Evolutionary conservation across 53 echinoderm and acorn worm species (phyloP), one percentile per base, ranked within the genome.

Genomic region (Antedon mediterranea): DNA sequence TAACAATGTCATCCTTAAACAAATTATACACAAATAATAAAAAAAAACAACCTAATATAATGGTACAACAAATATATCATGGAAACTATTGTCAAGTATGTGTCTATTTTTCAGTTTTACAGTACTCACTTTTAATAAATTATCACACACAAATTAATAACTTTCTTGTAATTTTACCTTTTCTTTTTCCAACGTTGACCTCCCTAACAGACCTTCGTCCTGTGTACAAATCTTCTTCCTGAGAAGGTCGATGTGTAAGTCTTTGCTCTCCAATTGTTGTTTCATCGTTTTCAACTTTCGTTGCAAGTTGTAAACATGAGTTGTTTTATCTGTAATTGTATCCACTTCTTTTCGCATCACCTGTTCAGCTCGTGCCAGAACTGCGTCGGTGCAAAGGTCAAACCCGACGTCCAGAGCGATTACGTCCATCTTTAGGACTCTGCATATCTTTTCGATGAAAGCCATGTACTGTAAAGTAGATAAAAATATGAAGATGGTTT

Each of bases 381-480:
- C 86, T 26, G 93, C 90, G 57, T 98, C 98, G 0, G 92, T 92
- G 18, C 88, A 93, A 88, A 98, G 84, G 71, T 98, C 98, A 42
- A 90, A 98, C 31, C 98, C 98, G 20, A 98, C 79, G 79, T 98
- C 98, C 28, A 86, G 89, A 34, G 92, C 90, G 29, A 98, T 86
- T 32, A 84, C 71, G 37, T 98, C 98, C 81, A 98, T 86, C 28
- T 90, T 92, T 88, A 98, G 88, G 28, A 90, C 82, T 43, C 83
- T 79, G 0, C 90, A 92, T 73, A 98, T 76, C 43, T 80, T 88
- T 71, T 92, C 86, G 28, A 98, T 85, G 88, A 92, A 98, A 32
- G 89, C 89, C 92, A 92, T 98, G 86, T 92, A 98, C 98, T 98
- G 82, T 72, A n/a, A n/a, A n/a, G n/a, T n/a, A n/a, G n/a, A n/a